Evolutionary conservation across 2,113 vertebrate species (phyloP).

Genomic region (Gnathonemus echidnorhynchus): DNA sequence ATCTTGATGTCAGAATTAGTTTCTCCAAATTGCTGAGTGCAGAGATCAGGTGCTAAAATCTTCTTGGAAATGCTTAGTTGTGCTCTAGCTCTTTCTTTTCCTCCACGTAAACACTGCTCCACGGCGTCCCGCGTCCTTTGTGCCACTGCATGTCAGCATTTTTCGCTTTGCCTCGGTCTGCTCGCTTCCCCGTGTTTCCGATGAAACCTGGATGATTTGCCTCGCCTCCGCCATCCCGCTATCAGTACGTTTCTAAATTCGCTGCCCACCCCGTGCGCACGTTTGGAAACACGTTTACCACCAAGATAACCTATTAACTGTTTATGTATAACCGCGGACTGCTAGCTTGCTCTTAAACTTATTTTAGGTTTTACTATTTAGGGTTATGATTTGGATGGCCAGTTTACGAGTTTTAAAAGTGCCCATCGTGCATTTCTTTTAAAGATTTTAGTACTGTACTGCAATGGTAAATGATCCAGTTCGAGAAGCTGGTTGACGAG

Average conservation of each 20-base stretch:
- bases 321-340: background rate
- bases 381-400: background rate
- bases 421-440: background rate
- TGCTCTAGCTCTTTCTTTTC: background rate
- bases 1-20: background rate
- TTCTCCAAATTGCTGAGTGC: conserved; percentile 2
- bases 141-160: background rate
- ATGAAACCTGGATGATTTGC: background rate
- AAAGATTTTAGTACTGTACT: background rate
- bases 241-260: background rate
- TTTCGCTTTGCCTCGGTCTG: background rate
- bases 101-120: background rate
- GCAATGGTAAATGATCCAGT: background rate
- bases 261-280: background rate
- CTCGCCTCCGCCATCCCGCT: background rate
- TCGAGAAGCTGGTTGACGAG: background rate
- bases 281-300: background rate
- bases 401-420: background rate
- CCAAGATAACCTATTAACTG: background rate
- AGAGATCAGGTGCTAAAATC: background rate
- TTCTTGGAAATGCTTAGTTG: conserved; percentile 4
- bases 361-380: background rate
- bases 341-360: background rate
- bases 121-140: background rate
- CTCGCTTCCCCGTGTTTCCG: background rate